phyloP scores from a whole-genome alignment of 2,888 invertebrate genomes.

The Ectemnius continuus region DNA sequence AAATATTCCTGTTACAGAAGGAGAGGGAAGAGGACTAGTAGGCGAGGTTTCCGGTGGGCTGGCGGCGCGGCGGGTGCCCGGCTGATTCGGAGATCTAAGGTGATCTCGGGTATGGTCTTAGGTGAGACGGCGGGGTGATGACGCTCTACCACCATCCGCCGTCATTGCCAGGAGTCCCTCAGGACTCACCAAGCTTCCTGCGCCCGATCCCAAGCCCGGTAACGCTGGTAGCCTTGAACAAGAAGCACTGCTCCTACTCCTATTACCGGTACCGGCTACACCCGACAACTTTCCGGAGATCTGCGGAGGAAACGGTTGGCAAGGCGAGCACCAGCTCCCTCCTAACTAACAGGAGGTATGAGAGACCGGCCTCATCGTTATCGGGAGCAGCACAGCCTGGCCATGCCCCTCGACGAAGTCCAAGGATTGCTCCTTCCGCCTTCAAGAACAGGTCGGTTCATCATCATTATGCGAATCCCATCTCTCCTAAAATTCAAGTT shows the following conservation, averaged over 20 bases:
- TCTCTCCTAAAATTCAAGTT: too few relatives aligned
- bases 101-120: slow-evolving; percentile 71
- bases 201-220: slow-evolving; percentile 49
- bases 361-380: slow-evolving; percentile 72
- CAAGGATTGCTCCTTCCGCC: slow-evolving; percentile 73
- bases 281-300: slow-evolving; percentile 38
- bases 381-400: slow-evolving; percentile 71
- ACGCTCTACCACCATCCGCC: slow-evolving; percentile 72
- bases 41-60: slow-evolving; percentile 4
- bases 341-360: slow-evolving; percentile 62
- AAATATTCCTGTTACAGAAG: not conserved
- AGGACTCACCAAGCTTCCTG: slow-evolving; percentile 69
- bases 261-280: too few relatives aligned
- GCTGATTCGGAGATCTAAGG: slow-evolving; percentile 27
- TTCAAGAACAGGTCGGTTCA: slow-evolving; percentile 69
- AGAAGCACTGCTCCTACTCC: slow-evolving; percentile 14
- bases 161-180: slow-evolving; percentile 72
- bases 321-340: slow-evolving; percentile 29
- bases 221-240: slow-evolving; percentile 33
- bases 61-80: not conserved
- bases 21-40: not conserved
- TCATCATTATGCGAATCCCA: not conserved
- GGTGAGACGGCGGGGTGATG: slow-evolving; percentile 76
- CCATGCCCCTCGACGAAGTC: slow-evolving; percentile 75
- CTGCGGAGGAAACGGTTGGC: slow-evolving; percentile 47